Evolutionary conservation across 2,888 invertebrate species (phyloP).

Genomic region (Macrophya annulata): DNA sequence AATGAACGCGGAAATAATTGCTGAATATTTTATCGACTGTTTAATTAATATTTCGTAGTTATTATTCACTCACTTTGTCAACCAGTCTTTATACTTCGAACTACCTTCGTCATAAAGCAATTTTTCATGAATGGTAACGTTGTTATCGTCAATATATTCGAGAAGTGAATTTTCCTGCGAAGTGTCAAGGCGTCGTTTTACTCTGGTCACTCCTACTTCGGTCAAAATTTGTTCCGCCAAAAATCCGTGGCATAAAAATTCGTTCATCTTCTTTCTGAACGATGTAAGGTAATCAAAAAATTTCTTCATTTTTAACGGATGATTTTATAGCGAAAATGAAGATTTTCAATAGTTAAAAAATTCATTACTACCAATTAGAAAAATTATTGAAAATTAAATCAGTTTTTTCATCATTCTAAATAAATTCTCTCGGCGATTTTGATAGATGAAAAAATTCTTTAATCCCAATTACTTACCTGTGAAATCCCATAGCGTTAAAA

Average conservation of each 20-base stretch:
- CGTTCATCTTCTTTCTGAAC: constrained; percentile 88
- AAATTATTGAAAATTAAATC: background rate
- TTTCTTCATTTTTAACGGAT: background rate
- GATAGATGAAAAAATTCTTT: constrained; percentile 48
- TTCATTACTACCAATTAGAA: too few species aligned
- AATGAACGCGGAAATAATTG: too few species aligned
- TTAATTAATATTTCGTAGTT: background rate
- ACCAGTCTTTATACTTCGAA: constrained; percentile 87
- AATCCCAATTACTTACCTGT: constrained; percentile 82
- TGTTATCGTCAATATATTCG: constrained; percentile 69
- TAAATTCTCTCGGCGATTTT: background rate
- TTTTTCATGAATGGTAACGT: constrained; percentile 79
- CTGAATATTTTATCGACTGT: background rate
- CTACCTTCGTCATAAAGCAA: constrained; percentile 87
- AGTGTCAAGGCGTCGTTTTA: constrained; percentile 79
- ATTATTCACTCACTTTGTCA: constrained; percentile 83
- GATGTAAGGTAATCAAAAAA: background rate
- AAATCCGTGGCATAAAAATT: constrained; percentile 88
- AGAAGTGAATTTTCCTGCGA: constrained; percentile 72
- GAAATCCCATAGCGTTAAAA: constrained; percentile 85
- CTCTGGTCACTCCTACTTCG: constrained; percentile 81
- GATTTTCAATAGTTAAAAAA: background rate
- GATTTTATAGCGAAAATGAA: background rate
- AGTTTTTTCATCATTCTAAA: background rate
- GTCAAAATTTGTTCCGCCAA: constrained; percentile 87